Conservation (phyloP, 2,888 invertebrate species). For the Isotomurus palustris region DNA sequence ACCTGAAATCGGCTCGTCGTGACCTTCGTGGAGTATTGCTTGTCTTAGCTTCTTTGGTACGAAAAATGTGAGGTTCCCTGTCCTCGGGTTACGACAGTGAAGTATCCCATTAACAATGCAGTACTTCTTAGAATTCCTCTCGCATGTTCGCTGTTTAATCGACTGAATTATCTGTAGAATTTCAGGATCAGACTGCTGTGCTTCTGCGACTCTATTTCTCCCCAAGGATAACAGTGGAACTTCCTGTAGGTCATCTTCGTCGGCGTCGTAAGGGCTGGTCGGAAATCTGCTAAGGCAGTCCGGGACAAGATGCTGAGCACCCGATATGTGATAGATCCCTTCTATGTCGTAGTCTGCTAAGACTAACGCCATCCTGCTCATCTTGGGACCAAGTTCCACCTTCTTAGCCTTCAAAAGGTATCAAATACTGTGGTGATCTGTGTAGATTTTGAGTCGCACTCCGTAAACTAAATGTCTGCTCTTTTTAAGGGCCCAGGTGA, state of each 20-base stretch:
- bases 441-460: no score
- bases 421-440: no score
- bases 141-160: background rate
- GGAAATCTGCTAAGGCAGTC: background rate
- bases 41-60: background rate
- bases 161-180: background rate
- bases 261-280: background rate
- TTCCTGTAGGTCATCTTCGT: background rate
- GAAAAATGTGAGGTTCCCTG: background rate
- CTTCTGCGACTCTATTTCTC: background rate
- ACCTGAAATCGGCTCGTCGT: background rate
- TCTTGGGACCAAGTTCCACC: no score
- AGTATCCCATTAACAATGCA: background rate
- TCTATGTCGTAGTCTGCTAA: background rate
- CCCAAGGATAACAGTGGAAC: background rate
- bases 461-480: no score
- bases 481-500: constrained; percentile 8
- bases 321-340: background rate
- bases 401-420: no score
- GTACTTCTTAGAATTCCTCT: background rate
- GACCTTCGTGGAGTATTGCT: background rate
- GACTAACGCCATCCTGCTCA: no score
- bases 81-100: background rate
- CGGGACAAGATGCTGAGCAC: background rate
- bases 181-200: background rate